Evolutionary conservation across 2,113 vertebrate genomes (phyloP).

Genomic region (Pardalotus punctatus): DNA sequence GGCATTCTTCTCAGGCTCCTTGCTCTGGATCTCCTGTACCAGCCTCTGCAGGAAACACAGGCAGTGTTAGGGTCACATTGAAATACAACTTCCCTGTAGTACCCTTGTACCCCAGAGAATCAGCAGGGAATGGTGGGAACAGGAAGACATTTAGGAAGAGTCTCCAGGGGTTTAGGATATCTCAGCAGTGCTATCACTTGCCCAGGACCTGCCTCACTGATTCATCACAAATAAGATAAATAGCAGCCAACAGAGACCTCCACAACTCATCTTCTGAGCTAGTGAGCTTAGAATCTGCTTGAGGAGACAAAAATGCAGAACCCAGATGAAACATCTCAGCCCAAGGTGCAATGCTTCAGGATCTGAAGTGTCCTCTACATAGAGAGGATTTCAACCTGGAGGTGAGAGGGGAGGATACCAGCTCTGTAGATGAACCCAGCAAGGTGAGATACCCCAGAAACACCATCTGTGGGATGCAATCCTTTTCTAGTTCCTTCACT

Average conservation of each 20-base stretch:
- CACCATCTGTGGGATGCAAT: background rate
- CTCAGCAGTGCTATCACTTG: background rate
- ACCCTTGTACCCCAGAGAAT: background rate
- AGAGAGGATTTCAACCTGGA: background rate
- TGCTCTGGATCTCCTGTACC: slow-evolving; percentile 83
- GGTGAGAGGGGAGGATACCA: background rate
- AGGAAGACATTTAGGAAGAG: background rate
- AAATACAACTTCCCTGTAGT: background rate
- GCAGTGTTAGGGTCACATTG: background rate
- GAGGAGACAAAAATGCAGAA: background rate
- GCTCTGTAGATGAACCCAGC: background rate
- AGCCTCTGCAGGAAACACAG: slow-evolving; percentile 76
- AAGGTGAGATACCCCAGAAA: background rate
- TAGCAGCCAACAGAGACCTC: background rate
- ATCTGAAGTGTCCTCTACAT: background rate
- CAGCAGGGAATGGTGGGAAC: background rate
- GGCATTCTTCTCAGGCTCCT: slow-evolving; percentile 78
- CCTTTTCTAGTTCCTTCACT: background rate
- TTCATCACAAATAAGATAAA: background rate
- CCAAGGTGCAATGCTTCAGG: background rate
- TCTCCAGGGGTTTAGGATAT: background rate
- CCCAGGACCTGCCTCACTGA: background rate
- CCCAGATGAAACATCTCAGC: background rate
- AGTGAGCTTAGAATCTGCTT: background rate
- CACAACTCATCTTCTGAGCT: background rate